Percentiles rank a stretch among this genome's conserved stretches.
phyloP scores from a whole-genome alignment of 2,888 invertebrate species.

The Hofmannophila pseudospretella region DNA sequence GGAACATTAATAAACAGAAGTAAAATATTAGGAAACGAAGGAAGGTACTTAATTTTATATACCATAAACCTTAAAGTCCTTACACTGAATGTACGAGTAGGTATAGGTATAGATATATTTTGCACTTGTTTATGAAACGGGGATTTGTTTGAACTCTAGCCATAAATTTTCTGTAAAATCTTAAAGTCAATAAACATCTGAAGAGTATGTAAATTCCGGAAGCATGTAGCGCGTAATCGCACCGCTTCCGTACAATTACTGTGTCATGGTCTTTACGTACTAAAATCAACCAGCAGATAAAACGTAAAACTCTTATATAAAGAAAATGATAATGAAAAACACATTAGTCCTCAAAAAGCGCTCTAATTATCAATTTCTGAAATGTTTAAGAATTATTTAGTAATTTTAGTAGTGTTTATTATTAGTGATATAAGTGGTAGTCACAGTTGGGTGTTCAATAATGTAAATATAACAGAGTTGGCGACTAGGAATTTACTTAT shows the following conservation, averaged over 20 bases:
- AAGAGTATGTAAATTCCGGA: not conserved
- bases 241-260: not conserved
- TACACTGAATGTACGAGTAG: no score
- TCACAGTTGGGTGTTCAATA: slow-evolving; percentile 29
- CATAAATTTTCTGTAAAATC: no score
- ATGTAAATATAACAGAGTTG: slow-evolving; percentile 17
- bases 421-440: slow-evolving; percentile 7
- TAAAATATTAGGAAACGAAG: no score
- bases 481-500: slow-evolving; percentile 6
- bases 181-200: no score
- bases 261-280: not conserved
- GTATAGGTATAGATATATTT: no score
- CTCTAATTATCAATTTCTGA: not conserved
- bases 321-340: slow-evolving; percentile 1
- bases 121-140: no score
- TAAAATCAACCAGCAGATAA: not conserved
- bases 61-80: no score
- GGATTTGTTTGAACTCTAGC: no score
- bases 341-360: not conserved
- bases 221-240: not conserved
- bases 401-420: not conserved
- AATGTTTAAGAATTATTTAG: not conserved
- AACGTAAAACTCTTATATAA: slow-evolving; percentile 1
- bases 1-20: no score
- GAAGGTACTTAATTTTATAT: no score